These are phyloP conservation scores for Craterocephalus amniculus DNA, from an alignment of 2,797 vertebrate species.

Conservation along the genomic window DNA sequence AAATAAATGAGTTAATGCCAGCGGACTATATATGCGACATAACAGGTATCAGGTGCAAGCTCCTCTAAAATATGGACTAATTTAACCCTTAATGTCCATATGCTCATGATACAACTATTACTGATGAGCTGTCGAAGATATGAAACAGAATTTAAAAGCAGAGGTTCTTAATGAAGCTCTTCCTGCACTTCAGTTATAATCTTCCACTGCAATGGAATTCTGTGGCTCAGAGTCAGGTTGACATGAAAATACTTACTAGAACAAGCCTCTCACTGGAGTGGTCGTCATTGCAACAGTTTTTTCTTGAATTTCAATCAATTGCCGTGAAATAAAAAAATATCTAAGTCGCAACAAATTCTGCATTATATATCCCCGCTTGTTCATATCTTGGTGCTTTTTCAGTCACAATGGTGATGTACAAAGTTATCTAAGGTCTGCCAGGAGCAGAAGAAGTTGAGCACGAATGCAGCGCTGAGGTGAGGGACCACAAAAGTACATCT, in stretches of 20 bases:
- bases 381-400: conserved; percentile 31
- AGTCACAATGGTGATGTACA: conserved; percentile 48
- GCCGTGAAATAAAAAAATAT: not conserved
- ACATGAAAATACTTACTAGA: conserved; percentile 19
- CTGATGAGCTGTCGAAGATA: conserved; percentile 32
- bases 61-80: conserved; percentile 19
- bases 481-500: conserved; percentile 45
- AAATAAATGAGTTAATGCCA: conserved; percentile 39
- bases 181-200: conserved; percentile 4
- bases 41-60: conserved; percentile 14
- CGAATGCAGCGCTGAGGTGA: conserved; percentile 38
- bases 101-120: conserved; percentile 31
- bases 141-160: conserved; percentile 19
- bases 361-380: not conserved
- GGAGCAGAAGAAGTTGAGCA: conserved; percentile 42
- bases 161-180: conserved; percentile 10
- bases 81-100: conserved; percentile 34
- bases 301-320: not conserved
- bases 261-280: not conserved
- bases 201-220: not conserved
- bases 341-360: no score
- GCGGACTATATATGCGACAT: conserved; percentile 22
- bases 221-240: not conserved
- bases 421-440: conserved; percentile 49
- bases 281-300: not conserved